Evolutionary conservation across 2,797 vertebrate genomes (phyloP), one percentile per base, ranked within the genome.

Genomic region (Aphelocoma californica): DNA sequence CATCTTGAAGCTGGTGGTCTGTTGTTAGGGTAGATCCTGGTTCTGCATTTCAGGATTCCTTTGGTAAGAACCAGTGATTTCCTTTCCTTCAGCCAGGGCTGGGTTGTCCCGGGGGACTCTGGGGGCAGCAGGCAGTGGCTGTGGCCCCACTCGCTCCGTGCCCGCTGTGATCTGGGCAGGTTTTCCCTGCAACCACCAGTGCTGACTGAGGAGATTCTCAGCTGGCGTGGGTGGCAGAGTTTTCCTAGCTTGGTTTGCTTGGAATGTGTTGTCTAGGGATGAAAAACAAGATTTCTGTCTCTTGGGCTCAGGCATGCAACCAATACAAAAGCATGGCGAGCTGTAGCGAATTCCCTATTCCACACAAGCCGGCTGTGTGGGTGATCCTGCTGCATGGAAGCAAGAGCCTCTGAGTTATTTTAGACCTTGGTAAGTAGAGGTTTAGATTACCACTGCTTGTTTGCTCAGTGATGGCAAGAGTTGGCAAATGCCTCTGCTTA

Each of bases 61-160:
- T 62, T 77, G 47, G 44, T 31, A 34, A 19, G 60, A 38, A 18
- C 5, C n/a, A 25, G 38, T 42, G 70, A 20, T 79, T 70, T 85
- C 19, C n/a, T 67, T 51, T 53, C 57, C 36, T 69, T 40, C 54
- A 50, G 36, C 11, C 62, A 16, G 44, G 50, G 12, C 51, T 28
- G 17, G 26, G 13, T 20, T 24, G 17, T 73, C n/a, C 34, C 0
- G 0, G 57, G 25, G 66, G 44, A 6, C 19, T 25, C 14, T 2
- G 12, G 29, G 42, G 23, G 7, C n/a, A 57, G 71, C 31, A 15
- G n/a, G 65, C 4, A 0, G 20, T 42, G 73, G 32, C 77, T 1
- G 0, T 70, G 86, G 31, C 75, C 21, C 28, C 0, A 0, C 50
- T 69, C 0, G 0, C 26, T 34, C 34, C 1, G 0, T 80, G 20